phyloP scores from a whole-genome alignment of 1,140 invertebrate species.

The Microplitis mediator region DNA sequence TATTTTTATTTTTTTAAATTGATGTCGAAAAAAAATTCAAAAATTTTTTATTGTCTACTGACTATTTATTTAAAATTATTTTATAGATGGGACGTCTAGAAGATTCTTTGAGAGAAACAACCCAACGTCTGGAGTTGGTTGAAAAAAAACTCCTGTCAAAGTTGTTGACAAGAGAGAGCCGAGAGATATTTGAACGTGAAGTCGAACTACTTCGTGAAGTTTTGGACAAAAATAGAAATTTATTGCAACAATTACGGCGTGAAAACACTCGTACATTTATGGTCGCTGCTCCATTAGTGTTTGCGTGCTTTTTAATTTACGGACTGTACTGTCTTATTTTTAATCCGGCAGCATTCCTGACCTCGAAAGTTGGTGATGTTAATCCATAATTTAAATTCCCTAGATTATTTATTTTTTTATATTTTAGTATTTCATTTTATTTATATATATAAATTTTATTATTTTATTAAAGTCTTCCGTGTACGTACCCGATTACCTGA shows the following conservation, averaged over 20 bases:
- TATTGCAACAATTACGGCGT: conserved; percentile 42
- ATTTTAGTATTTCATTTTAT: too few species aligned
- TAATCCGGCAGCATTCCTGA: conserved; percentile 31
- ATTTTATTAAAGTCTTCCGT: too few species aligned
- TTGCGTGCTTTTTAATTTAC: conserved; percentile 48
- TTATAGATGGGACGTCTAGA: conserved; percentile 54
- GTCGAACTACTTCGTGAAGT: conserved; percentile 47
- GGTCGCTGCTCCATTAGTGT: conserved; percentile 46
- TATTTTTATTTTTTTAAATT: too few species aligned
- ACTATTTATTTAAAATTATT: conserved; percentile 19
- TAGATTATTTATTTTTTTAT: too few species aligned
- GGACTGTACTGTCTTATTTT: conserved; percentile 43
- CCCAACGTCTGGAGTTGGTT: conserved; percentile 45
- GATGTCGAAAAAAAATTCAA: too few species aligned
- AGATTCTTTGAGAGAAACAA: conserved; percentile 47
- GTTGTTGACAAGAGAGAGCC: conserved; percentile 44
- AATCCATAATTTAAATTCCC: too few species aligned
- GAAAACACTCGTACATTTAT: conserved; percentile 54
- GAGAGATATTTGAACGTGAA: conserved; percentile 50
- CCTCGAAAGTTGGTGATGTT: neutral
- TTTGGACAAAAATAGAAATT: conserved; percentile 48
- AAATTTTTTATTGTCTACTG: too few species aligned
- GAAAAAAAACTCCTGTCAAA: conserved; percentile 49
- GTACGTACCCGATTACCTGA: too few species aligned
- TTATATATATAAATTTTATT: too few species aligned